These are phyloP conservation scores for Eriosoma lanigerum DNA, from an alignment of 1,140 invertebrate species.

Conservation along the genomic window DNA sequence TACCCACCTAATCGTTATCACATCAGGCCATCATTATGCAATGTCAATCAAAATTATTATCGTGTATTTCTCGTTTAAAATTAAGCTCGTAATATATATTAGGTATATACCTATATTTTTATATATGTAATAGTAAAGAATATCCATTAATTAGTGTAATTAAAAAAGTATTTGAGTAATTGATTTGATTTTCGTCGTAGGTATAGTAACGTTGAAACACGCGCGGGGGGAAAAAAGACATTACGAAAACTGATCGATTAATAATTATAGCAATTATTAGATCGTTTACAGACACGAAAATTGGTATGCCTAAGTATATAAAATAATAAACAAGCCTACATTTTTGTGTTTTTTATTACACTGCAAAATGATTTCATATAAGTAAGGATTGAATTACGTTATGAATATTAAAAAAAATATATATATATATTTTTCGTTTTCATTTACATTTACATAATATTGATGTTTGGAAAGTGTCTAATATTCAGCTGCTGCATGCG, in stretches of 20 bases:
- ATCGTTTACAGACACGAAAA: constrained; percentile 8
- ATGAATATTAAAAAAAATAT: background rate
- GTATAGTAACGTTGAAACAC: no score
- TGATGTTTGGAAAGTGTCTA: background rate
- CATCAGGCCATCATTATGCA: background rate
- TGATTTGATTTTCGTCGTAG: background rate
- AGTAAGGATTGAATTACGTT: no score
- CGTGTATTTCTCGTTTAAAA: background rate
- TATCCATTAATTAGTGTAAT: no score
- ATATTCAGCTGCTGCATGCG: background rate
- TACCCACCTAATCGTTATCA: background rate
- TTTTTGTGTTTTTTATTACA: no score
- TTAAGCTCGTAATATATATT: no score
- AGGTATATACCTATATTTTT: no score
- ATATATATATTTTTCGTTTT: background rate
- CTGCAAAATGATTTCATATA: no score
- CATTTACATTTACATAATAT: constrained; percentile 3
- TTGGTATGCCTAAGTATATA: background rate
- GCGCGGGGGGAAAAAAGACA: background rate
- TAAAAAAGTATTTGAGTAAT: background rate
- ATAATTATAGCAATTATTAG: background rate
- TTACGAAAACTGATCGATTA: constrained; percentile 2
- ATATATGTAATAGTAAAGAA: no score
- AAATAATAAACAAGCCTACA: no score
- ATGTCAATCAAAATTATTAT: background rate